Base-by-base conservation (phyloP, 2,797 vertebrate genomes). In the Sebastolobus alascanus region DNA sequence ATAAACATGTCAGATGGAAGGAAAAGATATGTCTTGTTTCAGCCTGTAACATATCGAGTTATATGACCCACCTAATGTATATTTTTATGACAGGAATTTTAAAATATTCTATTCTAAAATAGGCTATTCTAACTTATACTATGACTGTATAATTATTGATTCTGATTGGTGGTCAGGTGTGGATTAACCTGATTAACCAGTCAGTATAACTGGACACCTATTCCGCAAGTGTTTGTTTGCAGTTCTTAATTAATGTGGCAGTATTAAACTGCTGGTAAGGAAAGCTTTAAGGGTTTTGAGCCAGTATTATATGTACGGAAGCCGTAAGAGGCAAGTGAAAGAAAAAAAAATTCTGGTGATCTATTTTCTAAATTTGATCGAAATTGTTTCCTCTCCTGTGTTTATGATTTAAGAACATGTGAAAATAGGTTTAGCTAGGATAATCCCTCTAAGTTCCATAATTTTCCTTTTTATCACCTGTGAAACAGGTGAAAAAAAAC, bases 1-100 rank as follows among this genome's bases (percentile, higher is more conserved):
- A 76, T 43, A 60, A 54, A 60, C 68, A 50, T 35, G 52, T n/a
- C 52, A 54, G 52, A 54, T 54, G 46, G 56, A 65, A 12, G 59
- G 29, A 27, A 29, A 68, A 52, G 4, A 31, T 14, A 27, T 35
- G 25, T 6, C 7, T 4, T 14, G 8, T 37, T 29, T 29, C 46
- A 38, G 73, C 35, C 18, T 74, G 25, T 8, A 27, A 20, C 16
- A 14, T 5, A 20, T 5, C n/a, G n/a, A 8, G n/a, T n/a, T 52
- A 54, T 54, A 54, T 43, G 20, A 56, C 18, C 18, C 20, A 13
- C 5, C 25, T 16, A 4, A 5, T 52, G 8, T 4, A 35, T 58
- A 27, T 46, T 22, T 14, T 22, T 18, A 63, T 25, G 1, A 1
- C 56, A 25, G 27, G 18, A 22, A 18, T 8, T 14, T 38, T 38